Conservation (phyloP, 2,113 vertebrate genomes). For the Heliornis fulica region DNA sequence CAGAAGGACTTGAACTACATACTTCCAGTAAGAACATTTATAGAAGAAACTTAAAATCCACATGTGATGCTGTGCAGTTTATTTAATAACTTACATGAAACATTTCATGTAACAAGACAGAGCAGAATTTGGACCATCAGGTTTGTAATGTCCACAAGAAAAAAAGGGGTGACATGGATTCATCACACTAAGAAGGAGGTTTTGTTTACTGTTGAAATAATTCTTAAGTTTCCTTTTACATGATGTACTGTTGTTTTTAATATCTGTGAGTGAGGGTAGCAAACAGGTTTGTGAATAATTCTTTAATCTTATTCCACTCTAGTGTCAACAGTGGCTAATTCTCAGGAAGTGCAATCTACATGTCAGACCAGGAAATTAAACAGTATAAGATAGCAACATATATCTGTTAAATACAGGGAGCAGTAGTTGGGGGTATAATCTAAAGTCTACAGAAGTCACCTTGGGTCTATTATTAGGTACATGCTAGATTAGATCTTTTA, state of each 20-base stretch:
- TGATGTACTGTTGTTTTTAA: background rate
- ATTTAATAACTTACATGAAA: background rate
- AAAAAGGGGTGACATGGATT: background rate
- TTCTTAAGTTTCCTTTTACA: background rate
- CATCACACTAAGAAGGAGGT: background rate
- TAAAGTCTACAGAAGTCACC: background rate
- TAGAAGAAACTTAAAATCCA: background rate
- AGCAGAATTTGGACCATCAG: background rate
- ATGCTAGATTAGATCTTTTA: background rate
- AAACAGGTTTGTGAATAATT: background rate
- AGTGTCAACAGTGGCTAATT: background rate
- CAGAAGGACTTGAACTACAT: background rate
- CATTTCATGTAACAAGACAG: fast-evolving
- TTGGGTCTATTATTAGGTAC: background rate
- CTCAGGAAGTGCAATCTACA: background rate
- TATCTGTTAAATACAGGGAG: background rate
- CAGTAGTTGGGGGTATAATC: background rate
- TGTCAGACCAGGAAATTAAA: background rate
- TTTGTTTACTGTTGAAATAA: background rate
- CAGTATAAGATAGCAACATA: background rate
- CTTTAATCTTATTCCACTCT: background rate
- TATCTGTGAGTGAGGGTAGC: background rate
- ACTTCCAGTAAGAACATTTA: background rate
- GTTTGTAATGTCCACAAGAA: background rate
- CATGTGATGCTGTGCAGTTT: background rate